Percentiles rank a stretch among this genome's conserved stretches.
These are phyloP conservation scores for Gambusia yucatana DNA, from an alignment of 2,797 vertebrate species.

Conservation along the genomic window DNA sequence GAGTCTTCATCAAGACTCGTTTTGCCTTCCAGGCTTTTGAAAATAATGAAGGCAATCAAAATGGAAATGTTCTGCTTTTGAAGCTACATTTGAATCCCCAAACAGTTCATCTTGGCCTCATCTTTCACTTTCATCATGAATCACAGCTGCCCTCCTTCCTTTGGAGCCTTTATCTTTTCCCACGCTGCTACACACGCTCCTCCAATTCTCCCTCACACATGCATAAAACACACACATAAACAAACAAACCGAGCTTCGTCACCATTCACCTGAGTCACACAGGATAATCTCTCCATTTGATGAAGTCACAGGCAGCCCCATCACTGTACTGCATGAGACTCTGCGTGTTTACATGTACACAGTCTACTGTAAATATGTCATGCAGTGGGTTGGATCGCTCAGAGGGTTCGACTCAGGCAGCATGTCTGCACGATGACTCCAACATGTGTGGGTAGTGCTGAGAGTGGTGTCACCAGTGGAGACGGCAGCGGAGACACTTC, in stretches of 20 bases:
- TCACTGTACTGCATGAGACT: constrained; percentile 50
- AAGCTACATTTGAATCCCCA: constrained; percentile 54
- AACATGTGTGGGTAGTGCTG: constrained; percentile 65
- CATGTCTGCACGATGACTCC: constrained; percentile 64
- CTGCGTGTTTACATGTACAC: constrained; percentile 52
- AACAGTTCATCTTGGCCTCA: constrained; percentile 44
- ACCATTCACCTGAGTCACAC: constrained; percentile 76
- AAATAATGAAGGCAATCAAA: constrained; percentile 67
- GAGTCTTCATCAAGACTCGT: constrained; percentile 38
- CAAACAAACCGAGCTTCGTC: constrained; percentile 64
- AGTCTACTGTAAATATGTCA: constrained; percentile 72
- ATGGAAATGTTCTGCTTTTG: constrained; percentile 59
- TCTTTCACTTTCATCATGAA: constrained; percentile 64
- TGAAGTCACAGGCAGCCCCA: constrained; percentile 69
- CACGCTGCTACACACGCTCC: constrained; percentile 36
- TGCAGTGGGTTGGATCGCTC: constrained; percentile 66
- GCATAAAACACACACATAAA: constrained; percentile 38
- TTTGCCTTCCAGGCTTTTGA: constrained; percentile 40
- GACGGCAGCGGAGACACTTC: constrained; percentile 62
- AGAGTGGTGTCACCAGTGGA: constrained; percentile 63
- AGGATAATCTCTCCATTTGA: constrained; percentile 71
- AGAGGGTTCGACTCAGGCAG: constrained; percentile 59
- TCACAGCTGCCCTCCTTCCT: constrained; percentile 56
- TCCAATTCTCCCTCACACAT: constrained; percentile 15
- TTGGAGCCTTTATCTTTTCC: constrained; percentile 54